Conservation (phyloP, 2,113 vertebrate genomes). For the Struthio camelus region DNA sequence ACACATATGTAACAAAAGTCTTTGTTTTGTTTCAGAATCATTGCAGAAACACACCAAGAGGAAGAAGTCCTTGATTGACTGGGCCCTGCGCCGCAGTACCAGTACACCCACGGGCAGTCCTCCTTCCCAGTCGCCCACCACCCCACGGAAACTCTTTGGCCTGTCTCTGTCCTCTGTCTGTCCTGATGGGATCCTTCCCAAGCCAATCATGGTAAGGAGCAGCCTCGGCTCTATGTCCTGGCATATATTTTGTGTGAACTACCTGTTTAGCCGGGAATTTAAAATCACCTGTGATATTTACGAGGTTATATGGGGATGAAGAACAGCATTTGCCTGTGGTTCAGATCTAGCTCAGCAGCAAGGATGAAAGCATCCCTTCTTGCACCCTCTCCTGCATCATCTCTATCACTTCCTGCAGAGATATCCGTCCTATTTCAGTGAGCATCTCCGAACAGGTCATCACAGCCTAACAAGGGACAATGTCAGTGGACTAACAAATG, state of each 20-base stretch:
- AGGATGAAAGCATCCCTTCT: background rate
- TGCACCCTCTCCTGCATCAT: background rate
- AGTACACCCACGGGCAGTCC: conserved; percentile 50
- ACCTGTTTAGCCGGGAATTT: background rate
- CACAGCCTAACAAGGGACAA: background rate
- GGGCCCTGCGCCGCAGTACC: conserved; percentile 77
- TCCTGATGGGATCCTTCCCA: conserved; percentile 77
- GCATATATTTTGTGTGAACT: background rate
- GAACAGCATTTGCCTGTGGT: background rate
- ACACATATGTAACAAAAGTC: background rate
- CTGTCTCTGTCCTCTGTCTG: conserved; percentile 78
- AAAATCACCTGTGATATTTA: background rate
- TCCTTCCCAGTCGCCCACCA: conserved; percentile 52
- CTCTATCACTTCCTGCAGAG: background rate
- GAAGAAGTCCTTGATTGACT: conserved; percentile 81
- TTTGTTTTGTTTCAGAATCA: conserved; percentile 46
- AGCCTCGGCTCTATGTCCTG: background rate
- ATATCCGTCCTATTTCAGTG: background rate
- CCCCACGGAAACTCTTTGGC: conserved; percentile 76
- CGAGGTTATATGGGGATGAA: background rate
- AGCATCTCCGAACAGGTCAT: background rate
- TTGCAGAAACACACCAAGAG: conserved; percentile 74
- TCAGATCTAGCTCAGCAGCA: background rate
- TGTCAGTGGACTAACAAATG: background rate
- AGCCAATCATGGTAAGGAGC: conserved; percentile 77